Conservation (phyloP, 2,797 vertebrate genomes). For the Prionace glauca region DNA sequence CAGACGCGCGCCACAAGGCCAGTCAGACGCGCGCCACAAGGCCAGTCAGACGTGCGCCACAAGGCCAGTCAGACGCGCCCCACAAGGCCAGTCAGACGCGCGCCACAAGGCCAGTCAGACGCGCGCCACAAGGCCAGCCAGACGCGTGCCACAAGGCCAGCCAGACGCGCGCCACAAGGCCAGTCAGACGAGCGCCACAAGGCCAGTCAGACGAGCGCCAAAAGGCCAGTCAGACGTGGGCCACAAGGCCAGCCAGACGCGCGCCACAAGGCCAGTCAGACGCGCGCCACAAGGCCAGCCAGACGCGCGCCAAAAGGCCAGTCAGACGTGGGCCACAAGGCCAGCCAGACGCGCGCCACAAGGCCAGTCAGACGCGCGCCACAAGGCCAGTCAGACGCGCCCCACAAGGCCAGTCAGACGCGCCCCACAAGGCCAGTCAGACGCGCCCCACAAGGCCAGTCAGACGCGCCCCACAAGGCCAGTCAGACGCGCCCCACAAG, state of each 20-base stretch:
- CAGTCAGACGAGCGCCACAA: neutral
- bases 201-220: too few species aligned
- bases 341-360: neutral
- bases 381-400: neutral
- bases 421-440: neutral
- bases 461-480: neutral
- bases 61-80: neutral
- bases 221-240: neutral
- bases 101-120: neutral
- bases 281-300: neutral
- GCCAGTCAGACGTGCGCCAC: neutral
- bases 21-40: neutral
- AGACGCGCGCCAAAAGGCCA: neutral
- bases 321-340: neutral
- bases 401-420: neutral
- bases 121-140: too few species aligned
- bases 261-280: neutral
- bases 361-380: neutral
- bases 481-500: neutral
- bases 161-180: neutral
- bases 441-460: neutral
- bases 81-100: neutral
- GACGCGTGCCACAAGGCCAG: neutral
- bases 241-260: neutral
- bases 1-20: neutral